Conservation (phyloP, 2,797 vertebrate species). For the Distichodus sexfasciatus region DNA sequence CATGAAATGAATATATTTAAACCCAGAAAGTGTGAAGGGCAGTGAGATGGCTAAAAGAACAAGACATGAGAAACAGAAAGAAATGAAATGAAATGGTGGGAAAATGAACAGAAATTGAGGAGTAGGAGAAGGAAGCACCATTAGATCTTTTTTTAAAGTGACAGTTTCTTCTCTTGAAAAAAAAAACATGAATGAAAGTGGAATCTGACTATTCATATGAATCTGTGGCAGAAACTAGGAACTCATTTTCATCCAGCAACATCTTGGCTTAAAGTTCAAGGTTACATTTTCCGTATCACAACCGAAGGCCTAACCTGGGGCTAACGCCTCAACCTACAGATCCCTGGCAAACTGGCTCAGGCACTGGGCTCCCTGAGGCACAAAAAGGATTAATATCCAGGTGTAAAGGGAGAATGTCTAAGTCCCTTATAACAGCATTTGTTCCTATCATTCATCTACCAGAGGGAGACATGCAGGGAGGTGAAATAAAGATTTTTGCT, state of each 20-base stretch:
- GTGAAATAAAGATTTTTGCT: conserved; percentile 23
- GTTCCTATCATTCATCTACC: conserved; percentile 45
- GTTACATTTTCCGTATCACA: conserved; percentile 38
- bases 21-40: conserved; percentile 48
- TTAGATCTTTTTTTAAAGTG: conserved; percentile 37
- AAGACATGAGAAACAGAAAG: conserved; percentile 36
- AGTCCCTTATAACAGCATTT: conserved; percentile 35
- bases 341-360: conserved; percentile 16
- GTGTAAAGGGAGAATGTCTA: conserved; percentile 34
- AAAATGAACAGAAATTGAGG: conserved; percentile 23
- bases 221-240: conserved; percentile 32
- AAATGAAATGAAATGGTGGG: conserved; percentile 25
- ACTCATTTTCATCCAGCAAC: conserved; percentile 17
- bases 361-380: conserved; percentile 34
- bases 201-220: conserved; percentile 33
- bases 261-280: conserved; percentile 41
- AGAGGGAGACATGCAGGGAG: conserved; percentile 16
- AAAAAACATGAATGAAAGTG: conserved; percentile 19
- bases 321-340: conserved; percentile 27
- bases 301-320: conserved; percentile 35
- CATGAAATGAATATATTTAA: conserved; percentile 56
- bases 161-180: conserved; percentile 32
- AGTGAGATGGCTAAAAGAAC: conserved; percentile 35
- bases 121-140: conserved; percentile 3
- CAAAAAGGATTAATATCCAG: conserved; percentile 43